These are phyloP conservation scores for Carettochelys insculpta DNA, from an alignment of 2,113 vertebrate species.

Conservation along the genomic window DNA sequence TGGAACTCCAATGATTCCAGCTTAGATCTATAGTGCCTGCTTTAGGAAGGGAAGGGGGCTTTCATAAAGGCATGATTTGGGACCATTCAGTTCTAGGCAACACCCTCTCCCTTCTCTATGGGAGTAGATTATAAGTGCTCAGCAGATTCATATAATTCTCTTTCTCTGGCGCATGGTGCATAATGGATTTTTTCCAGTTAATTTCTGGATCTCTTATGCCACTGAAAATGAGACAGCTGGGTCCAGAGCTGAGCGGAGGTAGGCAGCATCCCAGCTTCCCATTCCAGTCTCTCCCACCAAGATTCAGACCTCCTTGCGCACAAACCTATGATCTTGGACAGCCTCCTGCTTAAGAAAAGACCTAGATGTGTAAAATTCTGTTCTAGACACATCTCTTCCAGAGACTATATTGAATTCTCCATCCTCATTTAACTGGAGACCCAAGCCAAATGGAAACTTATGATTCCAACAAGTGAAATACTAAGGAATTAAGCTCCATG, in stretches of 20 bases:
- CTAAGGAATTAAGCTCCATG: neutral
- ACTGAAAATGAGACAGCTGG: neutral
- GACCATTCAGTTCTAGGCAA: neutral
- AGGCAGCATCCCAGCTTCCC: neutral
- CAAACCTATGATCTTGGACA: neutral
- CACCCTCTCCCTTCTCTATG: rapidly evolving
- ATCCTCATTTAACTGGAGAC: neutral
- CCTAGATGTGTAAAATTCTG: neutral
- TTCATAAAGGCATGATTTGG: rapidly evolving
- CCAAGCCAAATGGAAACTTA: neutral
- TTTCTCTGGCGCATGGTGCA: neutral
- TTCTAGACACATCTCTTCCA: neutral
- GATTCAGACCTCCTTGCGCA: neutral
- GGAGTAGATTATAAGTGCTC: neutral
- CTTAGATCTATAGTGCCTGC: neutral
- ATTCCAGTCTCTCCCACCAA: neutral
- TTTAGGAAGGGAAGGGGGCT: neutral
- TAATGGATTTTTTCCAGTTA: neutral
- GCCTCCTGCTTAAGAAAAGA: neutral
- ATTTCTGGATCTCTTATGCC: neutral
- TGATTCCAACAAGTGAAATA: neutral
- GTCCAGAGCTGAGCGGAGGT: neutral
- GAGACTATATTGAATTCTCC: neutral
- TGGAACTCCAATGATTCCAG: neutral
- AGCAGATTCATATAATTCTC: neutral